Conservation (phyloP, 1,140 invertebrate genomes). For the Hylaeus volcanicus region DNA sequence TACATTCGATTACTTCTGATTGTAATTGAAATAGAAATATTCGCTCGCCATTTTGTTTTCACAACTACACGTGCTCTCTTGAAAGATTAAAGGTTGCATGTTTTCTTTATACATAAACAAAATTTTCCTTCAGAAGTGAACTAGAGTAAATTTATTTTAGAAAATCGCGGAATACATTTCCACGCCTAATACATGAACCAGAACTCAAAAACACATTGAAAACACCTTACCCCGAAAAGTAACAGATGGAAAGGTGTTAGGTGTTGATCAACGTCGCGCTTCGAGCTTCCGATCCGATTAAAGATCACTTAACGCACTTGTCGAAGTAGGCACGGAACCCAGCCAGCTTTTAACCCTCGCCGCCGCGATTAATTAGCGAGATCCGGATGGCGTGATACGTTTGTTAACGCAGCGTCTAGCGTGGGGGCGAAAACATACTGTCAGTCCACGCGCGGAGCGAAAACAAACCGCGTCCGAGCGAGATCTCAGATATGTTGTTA, state of each 20-base stretch:
- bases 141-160: too few species aligned
- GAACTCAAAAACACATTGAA: too few species aligned
- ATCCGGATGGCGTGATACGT: conserved; percentile 32
- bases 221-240: background rate
- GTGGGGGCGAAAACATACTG: conserved; percentile 5
- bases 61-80: too few species aligned
- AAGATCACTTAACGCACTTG: background rate
- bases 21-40: too few species aligned
- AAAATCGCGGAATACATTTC: too few species aligned
- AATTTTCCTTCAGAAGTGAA: too few species aligned
- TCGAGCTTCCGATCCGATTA: conserved; percentile 2
- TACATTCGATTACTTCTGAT: too few species aligned
- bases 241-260: background rate
- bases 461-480: conserved; percentile 24
- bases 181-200: too few species aligned
- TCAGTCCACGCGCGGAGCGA: background rate
- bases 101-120: too few species aligned
- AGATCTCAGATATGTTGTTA: conserved; percentile 48
- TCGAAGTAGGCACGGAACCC: background rate
- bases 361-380: conserved; percentile 41
- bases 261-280: background rate
- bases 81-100: too few species aligned
- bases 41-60: too few species aligned
- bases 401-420: conserved; percentile 27
- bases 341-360: background rate